Evolutionary conservation across 2,113 vertebrate species (phyloP), one percentile per base, ranked within the genome.

Genomic region (Nothobranchius kuhntae): DNA sequence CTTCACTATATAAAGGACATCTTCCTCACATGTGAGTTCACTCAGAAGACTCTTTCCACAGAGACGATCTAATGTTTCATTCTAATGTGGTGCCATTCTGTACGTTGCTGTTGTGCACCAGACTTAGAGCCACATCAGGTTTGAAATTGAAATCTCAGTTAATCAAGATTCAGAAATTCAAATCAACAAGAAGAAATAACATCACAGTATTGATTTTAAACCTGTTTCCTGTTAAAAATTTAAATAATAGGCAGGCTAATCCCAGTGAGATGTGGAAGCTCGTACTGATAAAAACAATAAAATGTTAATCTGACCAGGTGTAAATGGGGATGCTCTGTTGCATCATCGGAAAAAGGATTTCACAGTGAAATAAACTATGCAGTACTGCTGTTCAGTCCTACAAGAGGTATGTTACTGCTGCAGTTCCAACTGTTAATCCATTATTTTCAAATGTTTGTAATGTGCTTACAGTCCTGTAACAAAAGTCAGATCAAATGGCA

Each of bases 1-100:
- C 84, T 85, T 89, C 80, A 75, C 71, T 80, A 84, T 85, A 71
- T 75, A 83, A 85, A 47, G 75, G 89, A 91, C 85, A 55, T 80
- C 89, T 77, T 81, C 73, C 81, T 87, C 86, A 86, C 82, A 60
- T 60, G 63, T 52, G 68, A 74, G 53, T 65, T 81, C 62, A 64
- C 59, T 55, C 36, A 56, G 77, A 66, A 71, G 84, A 86, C 85
- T 81, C 80, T 83, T 76, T 85, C 55, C 67, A 73, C 63, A 65
- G 81, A 86, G 75, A 45, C 12, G 44, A 13, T 12, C 44, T 45
- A 45, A 80, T 61, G 55, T 73, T 77, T 67, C 73, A 61, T 59
- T 55, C 55, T 86, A 74, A 75, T 65, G 69, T 53, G 71, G 65
- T 79, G 55, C 69, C 59, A 12, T 68, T 61, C 52, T 61, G 2